These are phyloP conservation scores for Cynocephalus volans DNA, from an alignment of 2,113 vertebrate genomes.

Conservation along the genomic window DNA sequence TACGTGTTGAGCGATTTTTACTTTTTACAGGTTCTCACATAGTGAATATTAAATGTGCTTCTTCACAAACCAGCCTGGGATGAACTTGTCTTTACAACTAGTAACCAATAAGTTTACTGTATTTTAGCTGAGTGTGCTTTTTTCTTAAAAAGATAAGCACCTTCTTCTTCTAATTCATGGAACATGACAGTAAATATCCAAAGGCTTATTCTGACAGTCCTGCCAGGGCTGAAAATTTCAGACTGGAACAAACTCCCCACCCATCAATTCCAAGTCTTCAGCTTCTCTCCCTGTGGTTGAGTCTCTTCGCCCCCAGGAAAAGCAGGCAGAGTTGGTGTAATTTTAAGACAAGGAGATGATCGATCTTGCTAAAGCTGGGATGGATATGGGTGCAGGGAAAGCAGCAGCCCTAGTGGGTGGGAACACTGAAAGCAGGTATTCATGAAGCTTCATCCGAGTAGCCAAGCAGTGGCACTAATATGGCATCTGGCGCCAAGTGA, in stretches of 20 bases:
- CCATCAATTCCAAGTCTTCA: neutral
- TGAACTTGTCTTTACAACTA: neutral
- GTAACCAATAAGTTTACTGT: neutral
- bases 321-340: neutral
- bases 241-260: neutral
- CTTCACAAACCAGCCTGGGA: neutral
- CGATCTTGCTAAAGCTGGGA: neutral
- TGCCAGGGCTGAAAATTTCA: neutral
- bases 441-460: conserved; percentile 28
- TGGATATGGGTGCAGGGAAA: neutral
- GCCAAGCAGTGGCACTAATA: neutral
- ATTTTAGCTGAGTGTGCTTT: neutral
- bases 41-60: neutral
- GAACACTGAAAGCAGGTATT: neutral
- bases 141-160: neutral
- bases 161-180: conserved; percentile 26
- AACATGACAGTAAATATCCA: neutral
- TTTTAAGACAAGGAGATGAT: neutral
- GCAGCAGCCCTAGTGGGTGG: neutral
- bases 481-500: neutral
- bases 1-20: neutral
- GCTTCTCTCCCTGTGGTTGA: neutral
- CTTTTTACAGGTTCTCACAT: neutral
- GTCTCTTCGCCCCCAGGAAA: neutral
- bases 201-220: neutral